phyloP scores from a whole-genome alignment of 2,888 invertebrate genomes.

The Adelognathus sp. region DNA sequence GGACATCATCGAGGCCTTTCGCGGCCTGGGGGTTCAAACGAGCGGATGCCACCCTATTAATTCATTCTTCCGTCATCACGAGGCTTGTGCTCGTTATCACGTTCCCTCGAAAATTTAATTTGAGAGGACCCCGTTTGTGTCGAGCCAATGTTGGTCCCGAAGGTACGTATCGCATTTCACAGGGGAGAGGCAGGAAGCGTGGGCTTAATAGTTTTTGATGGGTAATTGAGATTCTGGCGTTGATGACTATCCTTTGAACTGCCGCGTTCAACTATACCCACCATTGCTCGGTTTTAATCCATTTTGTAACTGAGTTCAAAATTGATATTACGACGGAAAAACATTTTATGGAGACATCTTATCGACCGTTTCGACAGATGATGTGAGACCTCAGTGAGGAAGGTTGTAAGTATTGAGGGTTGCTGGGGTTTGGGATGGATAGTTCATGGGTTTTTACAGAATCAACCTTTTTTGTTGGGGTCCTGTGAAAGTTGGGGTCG shows the following conservation, averaged over 20 bases:
- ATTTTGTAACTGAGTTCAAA: too few species aligned
- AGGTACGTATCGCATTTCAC: neutral
- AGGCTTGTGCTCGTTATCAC: neutral
- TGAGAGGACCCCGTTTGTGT: neutral
- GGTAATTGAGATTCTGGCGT: neutral
- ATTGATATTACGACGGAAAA: too few species aligned
- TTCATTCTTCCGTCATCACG: neutral
- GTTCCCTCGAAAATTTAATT: neutral
- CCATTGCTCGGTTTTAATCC: neutral
- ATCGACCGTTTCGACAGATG: too few species aligned
- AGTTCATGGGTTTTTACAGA: too few species aligned
- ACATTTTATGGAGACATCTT: too few species aligned
- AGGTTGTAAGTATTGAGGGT: too few species aligned
- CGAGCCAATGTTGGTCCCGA: neutral
- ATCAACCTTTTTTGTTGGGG: too few species aligned
- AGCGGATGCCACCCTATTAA: neutral
- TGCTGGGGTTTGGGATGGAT: too few species aligned
- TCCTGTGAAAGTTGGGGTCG: too few species aligned
- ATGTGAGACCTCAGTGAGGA: too few species aligned
- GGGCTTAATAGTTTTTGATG: neutral
- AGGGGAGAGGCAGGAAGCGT: neutral
- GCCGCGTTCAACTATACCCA: neutral
- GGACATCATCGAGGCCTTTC: neutral
- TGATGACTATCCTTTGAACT: neutral
- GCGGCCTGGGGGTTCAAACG: neutral